These are phyloP conservation scores for Ceyx margarethae DNA, from an alignment of 2,113 vertebrate species.

Conservation along the genomic window DNA sequence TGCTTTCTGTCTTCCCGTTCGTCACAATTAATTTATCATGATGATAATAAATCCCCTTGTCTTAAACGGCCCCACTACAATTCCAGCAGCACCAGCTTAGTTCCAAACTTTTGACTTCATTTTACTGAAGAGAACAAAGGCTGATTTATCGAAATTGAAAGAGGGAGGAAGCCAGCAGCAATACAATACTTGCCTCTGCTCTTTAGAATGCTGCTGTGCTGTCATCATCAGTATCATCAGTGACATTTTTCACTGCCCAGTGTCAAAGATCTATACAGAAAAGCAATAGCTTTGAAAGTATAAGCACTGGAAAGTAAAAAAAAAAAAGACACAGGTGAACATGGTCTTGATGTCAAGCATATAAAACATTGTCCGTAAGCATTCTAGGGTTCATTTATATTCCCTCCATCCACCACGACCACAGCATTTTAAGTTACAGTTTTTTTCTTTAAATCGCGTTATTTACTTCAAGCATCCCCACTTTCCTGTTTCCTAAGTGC, in stretches of 20 bases:
- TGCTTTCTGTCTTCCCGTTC: constrained; percentile 17
- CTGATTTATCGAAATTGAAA: constrained; percentile 17
- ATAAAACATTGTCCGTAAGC: neutral
- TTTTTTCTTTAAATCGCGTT: neutral
- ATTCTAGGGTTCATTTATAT: neutral
- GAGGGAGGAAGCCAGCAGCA: neutral
- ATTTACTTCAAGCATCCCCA: neutral
- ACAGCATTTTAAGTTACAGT: neutral
- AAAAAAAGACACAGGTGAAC: neutral
- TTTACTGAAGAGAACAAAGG: constrained; percentile 20
- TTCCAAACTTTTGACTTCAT: constrained; percentile 31
- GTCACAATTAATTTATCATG: constrained; percentile 20
- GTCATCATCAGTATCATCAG: neutral
- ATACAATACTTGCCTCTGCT: neutral
- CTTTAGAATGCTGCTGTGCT: neutral
- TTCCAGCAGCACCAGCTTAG: neutral
- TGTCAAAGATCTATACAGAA: neutral
- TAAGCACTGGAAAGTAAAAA: neutral
- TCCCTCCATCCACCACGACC: neutral
- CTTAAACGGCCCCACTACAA: neutral
- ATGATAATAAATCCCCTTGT: constrained; percentile 37
- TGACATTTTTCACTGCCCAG: neutral
- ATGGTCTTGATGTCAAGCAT: neutral
- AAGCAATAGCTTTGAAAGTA: neutral
- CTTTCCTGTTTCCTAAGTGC: neutral